A percentile compares a stretch with the other conserved stretches of the same genome.
Conservation (phyloP, 1,140 invertebrate genomes). For the Chrysomallon squamiferum region DNA sequence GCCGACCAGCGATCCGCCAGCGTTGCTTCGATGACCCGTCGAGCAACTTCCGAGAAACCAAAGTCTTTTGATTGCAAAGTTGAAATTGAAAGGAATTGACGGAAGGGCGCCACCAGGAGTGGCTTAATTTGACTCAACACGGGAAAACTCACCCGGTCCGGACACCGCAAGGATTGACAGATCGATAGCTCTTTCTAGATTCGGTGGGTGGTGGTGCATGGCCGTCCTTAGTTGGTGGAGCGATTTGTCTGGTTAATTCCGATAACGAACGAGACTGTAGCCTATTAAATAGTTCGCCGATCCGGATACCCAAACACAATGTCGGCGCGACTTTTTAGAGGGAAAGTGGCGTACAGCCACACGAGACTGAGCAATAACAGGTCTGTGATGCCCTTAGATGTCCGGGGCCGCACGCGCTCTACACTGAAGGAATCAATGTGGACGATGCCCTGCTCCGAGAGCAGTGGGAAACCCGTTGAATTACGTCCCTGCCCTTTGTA, state of each 20-base stretch:
- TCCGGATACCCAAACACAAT: background rate
- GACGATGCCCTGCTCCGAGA: conserved; percentile 57
- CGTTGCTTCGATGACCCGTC: conserved; percentile 53
- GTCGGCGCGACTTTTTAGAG: conserved; percentile 8
- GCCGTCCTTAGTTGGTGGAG: conserved; percentile 90
- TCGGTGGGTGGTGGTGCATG: conserved; percentile 86
- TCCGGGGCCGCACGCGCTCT: conserved; percentile 82
- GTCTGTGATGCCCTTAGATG: conserved; percentile 85
- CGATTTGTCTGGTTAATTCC: conserved; percentile 89
- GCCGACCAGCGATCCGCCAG: conserved; percentile 77
- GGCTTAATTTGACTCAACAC: conserved; percentile 92
- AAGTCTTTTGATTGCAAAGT: conserved; percentile 89
- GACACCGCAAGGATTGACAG: conserved; percentile 88
- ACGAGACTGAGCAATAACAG: conserved; percentile 84
- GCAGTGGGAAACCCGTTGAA: conserved; percentile 78
- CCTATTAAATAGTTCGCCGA: conserved; percentile 26
- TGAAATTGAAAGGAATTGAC: conserved; percentile 90
- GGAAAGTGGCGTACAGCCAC: conserved; percentile 66
- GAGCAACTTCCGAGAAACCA: conserved; percentile 69
- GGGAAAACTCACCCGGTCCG: conserved; percentile 85
- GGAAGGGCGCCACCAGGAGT: conserved; percentile 81
- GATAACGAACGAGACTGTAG: conserved; percentile 83
- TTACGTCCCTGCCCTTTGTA: conserved; percentile 79
- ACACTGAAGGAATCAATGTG: conserved; percentile 77
- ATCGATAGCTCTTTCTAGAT: conserved; percentile 92